Evolutionary conservation across 1,140 invertebrate species (phyloP), one percentile per base, ranked within the genome.

Genomic region (Halyomorpha halys): DNA sequence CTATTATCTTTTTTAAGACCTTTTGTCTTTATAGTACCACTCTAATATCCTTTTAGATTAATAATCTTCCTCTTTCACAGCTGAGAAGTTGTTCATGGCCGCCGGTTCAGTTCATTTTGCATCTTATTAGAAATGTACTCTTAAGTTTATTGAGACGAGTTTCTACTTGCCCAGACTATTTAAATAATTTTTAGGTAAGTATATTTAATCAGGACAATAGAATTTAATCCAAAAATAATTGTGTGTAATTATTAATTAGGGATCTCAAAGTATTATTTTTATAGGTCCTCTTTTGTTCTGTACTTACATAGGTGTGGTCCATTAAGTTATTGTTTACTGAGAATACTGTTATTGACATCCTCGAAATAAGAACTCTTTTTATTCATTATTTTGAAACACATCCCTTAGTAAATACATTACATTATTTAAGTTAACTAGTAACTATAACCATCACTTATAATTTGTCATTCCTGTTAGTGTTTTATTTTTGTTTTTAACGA

Each of bases 71-170:
- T 6, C 27, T 44, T 60, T 60, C 18, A 30, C 59, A 44, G 39
- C 59, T 60, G 59, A 44, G 59, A 39, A 60, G 13, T 44, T 39
- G 21, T 44, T 60, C 59, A 60, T 60, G 59, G 59, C 59, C 59
- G 59, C 59, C 59, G 59, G 59, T 23, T 44, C 59, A 19, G 25
- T 60, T 34, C 21, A 25, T 34, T 44, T 60, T 60, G 59, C 44
- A 18, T 44, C 59, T 44, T 39, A 39, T 60, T 60, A 44, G 59
- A 60, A 60, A 60, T 60, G 59, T 19, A 30, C 21, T 44, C n/a
- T 19, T 19, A 39, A 60, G 39, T 16, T 60, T 34, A 3, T 44
- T 60, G 34, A 44, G 18, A 14, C 25, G 16, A n/a, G n/a, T 44
- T 44, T 23, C 14, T 60, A 19, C n/a, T 34, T 14, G 6, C n/a